phyloP scores from a whole-genome alignment of 2,113 vertebrate genomes.

The Siniperca knerii region DNA sequence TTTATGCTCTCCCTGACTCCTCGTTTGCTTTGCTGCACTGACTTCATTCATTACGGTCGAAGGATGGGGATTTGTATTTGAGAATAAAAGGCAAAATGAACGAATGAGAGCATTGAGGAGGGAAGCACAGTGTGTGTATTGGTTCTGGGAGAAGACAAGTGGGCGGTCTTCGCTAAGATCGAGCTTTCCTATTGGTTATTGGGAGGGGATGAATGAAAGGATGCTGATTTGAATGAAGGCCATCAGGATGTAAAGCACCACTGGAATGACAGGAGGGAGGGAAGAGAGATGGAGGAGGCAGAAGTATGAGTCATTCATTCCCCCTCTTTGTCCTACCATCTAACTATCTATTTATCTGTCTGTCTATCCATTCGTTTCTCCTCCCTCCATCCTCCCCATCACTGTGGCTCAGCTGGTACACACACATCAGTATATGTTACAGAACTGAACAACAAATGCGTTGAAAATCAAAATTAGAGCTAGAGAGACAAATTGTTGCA shows the following conservation, averaged over 20 bases:
- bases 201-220: conserved; percentile 57
- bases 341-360: conserved; percentile 7
- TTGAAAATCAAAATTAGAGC: not conserved
- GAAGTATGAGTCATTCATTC: conserved; percentile 22
- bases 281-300: conserved; percentile 8
- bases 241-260: conserved; percentile 23
- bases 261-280: conserved; percentile 21
- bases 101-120: conserved; percentile 7
- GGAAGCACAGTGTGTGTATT: conserved; percentile 10
- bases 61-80: not conserved
- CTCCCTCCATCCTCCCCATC: not conserved
- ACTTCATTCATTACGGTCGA: conserved; percentile 50
- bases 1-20: not conserved
- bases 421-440: not conserved
- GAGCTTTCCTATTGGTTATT: conserved; percentile 32
- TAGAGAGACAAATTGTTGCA: not conserved
- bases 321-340: not conserved
- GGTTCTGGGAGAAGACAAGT: not conserved
- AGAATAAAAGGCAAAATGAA: conserved; percentile 48
- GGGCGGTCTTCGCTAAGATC: conserved; percentile 10
- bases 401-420: not conserved
- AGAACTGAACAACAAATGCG: not conserved
- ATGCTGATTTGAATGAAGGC: conserved; percentile 59
- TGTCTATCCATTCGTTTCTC: not conserved
- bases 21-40: conserved; percentile 1